Evolutionary conservation across 2,113 vertebrate species (phyloP).

Genomic region (Australoheros scitulus): DNA sequence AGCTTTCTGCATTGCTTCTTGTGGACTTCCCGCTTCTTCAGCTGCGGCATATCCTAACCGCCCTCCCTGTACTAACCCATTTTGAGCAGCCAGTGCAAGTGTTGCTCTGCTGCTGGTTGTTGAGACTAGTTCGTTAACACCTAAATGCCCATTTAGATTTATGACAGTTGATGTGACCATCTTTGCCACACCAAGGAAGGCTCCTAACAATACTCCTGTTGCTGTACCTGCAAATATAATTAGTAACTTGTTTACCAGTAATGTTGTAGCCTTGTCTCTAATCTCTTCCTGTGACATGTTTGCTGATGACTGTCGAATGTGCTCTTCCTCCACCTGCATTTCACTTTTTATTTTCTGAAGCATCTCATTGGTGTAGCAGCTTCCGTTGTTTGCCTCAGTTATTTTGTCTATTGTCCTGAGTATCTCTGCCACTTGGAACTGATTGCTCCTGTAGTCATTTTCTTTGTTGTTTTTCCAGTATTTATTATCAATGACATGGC

Average conservation of each 20-base stretch:
- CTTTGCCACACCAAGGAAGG: not conserved
- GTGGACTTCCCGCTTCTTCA: not conserved
- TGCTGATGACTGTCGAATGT: not conserved
- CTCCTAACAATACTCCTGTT: conserved; percentile 25
- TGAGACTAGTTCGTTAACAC: no score
- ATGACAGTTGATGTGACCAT: no score
- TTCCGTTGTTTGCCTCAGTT: not conserved
- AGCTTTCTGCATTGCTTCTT: not conserved
- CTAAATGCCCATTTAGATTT: not conserved
- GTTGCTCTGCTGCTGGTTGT: not conserved
- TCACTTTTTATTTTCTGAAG: not conserved
- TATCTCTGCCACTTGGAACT: conserved; percentile 40
- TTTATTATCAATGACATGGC: conserved; percentile 55
- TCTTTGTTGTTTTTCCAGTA: conserved; percentile 20
- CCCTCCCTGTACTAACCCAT: not conserved
- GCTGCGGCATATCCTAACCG: not conserved
- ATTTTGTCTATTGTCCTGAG: conserved; percentile 34
- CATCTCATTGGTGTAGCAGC: conserved; percentile 51
- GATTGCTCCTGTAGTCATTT: conserved; percentile 29
- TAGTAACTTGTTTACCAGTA: not conserved
- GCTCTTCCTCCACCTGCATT: not conserved
- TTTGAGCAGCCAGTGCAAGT: fast-evolving
- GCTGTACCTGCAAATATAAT: not conserved
- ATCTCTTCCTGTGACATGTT: not conserved
- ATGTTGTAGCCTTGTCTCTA: conserved; percentile 61